phyloP scores from a whole-genome alignment of 2,888 invertebrate genomes.

The Balanococcus diminutus region DNA sequence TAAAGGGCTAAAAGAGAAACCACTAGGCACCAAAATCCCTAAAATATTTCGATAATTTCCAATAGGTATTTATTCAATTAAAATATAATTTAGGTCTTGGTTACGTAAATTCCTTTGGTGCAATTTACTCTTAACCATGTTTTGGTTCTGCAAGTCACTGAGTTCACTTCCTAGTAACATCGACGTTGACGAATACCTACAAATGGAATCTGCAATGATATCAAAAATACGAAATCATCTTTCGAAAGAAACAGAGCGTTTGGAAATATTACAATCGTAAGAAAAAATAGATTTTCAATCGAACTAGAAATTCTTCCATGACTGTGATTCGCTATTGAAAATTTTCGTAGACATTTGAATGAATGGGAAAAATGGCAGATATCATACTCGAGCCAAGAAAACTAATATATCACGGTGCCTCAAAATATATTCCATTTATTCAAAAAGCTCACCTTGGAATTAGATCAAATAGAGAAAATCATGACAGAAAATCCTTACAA shows the following conservation, averaged over 20 bases:
- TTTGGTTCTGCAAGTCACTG: background rate
- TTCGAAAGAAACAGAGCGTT: background rate
- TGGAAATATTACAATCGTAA: background rate
- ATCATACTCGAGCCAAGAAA: background rate
- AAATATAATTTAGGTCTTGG: background rate
- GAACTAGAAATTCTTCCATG: background rate
- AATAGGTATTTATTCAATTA: background rate
- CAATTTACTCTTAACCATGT: background rate
- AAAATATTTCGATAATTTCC: too few relatives aligned
- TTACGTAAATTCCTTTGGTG: background rate
- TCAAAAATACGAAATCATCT: background rate
- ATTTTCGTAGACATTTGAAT: background rate
- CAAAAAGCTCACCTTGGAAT: background rate
- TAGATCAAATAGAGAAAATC: background rate
- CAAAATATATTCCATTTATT: background rate
- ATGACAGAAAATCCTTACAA: background rate
- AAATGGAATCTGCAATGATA: background rate
- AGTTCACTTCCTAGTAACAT: background rate
- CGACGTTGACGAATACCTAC: background rate
- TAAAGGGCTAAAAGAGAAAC: too few relatives aligned
- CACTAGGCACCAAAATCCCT: too few relatives aligned
- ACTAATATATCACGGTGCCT: background rate
- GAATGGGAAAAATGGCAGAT: background rate
- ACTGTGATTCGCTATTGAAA: background rate
- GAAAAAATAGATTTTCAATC: background rate